Conservation (phyloP, 2,113 vertebrate species). For the Platichthys stellatus region DNA sequence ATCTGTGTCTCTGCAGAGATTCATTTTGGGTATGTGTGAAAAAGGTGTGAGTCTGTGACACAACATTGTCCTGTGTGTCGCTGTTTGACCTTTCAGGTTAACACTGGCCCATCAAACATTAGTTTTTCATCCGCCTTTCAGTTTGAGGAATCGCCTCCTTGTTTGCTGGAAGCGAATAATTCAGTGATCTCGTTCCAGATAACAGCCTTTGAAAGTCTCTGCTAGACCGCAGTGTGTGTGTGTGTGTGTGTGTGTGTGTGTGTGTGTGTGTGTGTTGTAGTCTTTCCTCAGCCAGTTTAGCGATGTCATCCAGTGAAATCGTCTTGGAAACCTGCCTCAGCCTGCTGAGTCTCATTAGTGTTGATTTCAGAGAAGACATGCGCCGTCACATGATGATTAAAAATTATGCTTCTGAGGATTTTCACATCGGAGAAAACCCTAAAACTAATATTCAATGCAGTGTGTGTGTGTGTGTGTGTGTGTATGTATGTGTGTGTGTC, state of each 20-base stretch:
- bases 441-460: not conserved
- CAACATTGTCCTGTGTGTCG: no score
- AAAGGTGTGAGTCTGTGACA: no score
- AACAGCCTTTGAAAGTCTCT: constrained; percentile 3
- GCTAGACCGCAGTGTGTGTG: not conserved
- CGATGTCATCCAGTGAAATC: not conserved
- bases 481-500: constrained; percentile 53
- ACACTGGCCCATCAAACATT: not conserved
- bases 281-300: not conserved
- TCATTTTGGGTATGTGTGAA: not conserved
- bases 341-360: constrained; percentile 54
- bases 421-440: not conserved
- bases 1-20: not conserved
- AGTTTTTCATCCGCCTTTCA: not conserved
- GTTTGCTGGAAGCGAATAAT: not conserved
- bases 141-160: not conserved
- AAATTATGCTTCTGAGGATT: constrained; percentile 9
- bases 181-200: not conserved
- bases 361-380: constrained; percentile 1
- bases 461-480: not conserved
- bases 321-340: constrained; percentile 23
- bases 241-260: not conserved
- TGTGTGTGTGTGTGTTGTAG: not conserved
- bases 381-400: constrained; percentile 33
- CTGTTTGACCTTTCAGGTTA: no score